A percentile compares a stretch with the other conserved stretches of the same genome.
phyloP scores from a whole-genome alignment of 2,113 vertebrate species.

The Gulo gulo region DNA sequence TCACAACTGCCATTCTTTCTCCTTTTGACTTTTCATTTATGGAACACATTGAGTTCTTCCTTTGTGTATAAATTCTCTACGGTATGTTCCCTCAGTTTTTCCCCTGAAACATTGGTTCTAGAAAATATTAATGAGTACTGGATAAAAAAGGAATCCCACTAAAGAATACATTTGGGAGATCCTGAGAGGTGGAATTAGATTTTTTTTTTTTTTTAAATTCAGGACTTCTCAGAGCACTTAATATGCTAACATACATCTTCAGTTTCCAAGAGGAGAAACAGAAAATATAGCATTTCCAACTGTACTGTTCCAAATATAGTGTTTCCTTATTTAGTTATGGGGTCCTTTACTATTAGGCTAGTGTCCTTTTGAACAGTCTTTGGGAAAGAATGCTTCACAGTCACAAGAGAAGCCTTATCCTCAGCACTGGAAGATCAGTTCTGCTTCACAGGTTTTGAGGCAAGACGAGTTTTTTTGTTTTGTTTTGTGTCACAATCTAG shows the following conservation, averaged over 20 bases:
- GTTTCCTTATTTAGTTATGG: neutral
- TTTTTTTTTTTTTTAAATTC: neutral
- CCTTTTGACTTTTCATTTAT: neutral
- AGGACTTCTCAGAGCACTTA: neutral
- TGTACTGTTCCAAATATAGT: neutral
- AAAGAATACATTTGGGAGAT: neutral
- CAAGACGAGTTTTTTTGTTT: neutral
- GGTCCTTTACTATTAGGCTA: neutral
- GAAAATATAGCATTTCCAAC: neutral
- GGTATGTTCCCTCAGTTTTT: neutral
- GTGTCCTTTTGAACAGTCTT: neutral
- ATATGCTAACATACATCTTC: neutral
- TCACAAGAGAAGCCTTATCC: too few species aligned
- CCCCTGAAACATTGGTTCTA: neutral
- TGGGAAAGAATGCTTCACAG: neutral
- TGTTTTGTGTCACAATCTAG: neutral
- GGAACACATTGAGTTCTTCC: neutral
- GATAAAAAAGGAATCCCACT: neutral
- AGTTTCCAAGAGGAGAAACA: neutral
- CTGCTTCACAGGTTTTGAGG: neutral
- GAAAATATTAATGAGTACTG: neutral
- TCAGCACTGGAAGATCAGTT: neutral
- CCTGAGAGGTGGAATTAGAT: neutral
- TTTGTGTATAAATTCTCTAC: neutral
- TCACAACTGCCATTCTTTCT: slow-evolving; percentile 3